phyloP scores from a whole-genome alignment of 2,888 invertebrate species.

The Apamea sordens region DNA sequence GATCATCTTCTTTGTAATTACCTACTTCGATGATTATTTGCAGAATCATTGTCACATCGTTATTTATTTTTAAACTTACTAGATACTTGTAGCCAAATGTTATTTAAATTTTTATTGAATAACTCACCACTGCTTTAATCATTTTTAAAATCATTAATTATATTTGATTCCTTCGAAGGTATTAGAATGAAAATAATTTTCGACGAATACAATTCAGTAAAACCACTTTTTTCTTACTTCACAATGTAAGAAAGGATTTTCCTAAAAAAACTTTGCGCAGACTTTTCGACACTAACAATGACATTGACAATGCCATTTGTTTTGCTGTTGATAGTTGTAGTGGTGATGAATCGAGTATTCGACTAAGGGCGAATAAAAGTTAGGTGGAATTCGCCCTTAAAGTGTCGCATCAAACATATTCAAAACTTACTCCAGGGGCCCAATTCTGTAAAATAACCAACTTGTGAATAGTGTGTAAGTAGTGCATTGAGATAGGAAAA shows the following conservation, averaged over 20 bases:
- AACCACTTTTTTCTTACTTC: constrained; percentile 3
- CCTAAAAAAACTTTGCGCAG: constrained; percentile 12
- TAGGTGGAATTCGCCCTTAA: too few relatives aligned
- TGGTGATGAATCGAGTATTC: neutral
- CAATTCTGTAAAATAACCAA: too few relatives aligned
- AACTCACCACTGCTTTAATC: constrained; percentile 68
- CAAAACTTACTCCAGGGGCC: neutral
- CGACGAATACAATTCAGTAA: neutral
- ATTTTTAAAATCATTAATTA: constrained; percentile 51
- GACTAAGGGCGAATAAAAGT: neutral
- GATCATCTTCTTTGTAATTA: neutral
- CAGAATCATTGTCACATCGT: constrained; percentile 27
- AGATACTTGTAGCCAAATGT: neutral
- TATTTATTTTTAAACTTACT: constrained; percentile 31
- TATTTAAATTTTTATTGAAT: neutral
- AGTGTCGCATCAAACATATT: neutral
- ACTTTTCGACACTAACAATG: constrained; percentile 32
- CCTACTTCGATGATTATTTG: neutral
- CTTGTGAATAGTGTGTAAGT: too few relatives aligned
- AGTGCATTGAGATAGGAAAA: too few relatives aligned
- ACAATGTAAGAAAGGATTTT: constrained; percentile 16
- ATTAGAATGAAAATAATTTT: neutral
- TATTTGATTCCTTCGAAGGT: neutral
- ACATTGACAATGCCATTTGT: constrained; percentile 25
- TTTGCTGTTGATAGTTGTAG: neutral